phyloP scores from a whole-genome alignment of 1,140 invertebrate species.

The Dreissena rostriformis region DNA sequence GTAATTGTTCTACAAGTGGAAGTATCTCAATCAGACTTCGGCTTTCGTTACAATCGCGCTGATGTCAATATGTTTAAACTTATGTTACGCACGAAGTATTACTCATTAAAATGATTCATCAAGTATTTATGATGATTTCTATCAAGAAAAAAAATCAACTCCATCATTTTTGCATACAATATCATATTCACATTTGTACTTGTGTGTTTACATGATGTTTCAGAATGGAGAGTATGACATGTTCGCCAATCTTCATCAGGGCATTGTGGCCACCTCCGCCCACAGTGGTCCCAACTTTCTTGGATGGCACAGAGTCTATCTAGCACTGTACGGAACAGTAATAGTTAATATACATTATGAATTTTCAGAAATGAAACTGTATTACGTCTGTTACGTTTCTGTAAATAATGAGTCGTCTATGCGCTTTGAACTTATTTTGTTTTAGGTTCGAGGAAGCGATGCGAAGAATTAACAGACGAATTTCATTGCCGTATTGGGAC shows the following conservation, averaged over 20 bases:
- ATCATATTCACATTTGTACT: background rate
- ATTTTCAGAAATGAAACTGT: too few relatives aligned
- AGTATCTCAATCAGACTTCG: too few relatives aligned
- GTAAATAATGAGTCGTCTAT: background rate
- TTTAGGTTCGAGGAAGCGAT: constrained; percentile 66
- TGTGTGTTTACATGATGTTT: too few relatives aligned
- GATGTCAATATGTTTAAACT: too few relatives aligned
- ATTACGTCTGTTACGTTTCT: too few relatives aligned
- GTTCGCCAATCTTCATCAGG: constrained; percentile 44
- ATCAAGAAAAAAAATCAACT: background rate
- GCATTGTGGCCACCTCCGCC: constrained; percentile 45
- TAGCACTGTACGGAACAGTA: background rate
- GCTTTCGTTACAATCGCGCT: too few relatives aligned
- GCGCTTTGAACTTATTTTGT: background rate
- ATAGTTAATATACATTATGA: too few relatives aligned
- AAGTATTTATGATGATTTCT: background rate
- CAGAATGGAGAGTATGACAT: constrained; percentile 31
- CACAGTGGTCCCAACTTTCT: constrained; percentile 72
- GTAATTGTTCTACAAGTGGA: background rate
- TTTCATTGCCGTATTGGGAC: constrained; percentile 81
- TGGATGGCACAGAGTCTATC: constrained; percentile 72
- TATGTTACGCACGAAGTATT: too few relatives aligned
- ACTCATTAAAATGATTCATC: too few relatives aligned
- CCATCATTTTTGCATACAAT: too few relatives aligned
- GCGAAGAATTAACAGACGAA: constrained; percentile 46